Conservation (phyloP, 2,797 vertebrate genomes). For the Brotula barbata region DNA sequence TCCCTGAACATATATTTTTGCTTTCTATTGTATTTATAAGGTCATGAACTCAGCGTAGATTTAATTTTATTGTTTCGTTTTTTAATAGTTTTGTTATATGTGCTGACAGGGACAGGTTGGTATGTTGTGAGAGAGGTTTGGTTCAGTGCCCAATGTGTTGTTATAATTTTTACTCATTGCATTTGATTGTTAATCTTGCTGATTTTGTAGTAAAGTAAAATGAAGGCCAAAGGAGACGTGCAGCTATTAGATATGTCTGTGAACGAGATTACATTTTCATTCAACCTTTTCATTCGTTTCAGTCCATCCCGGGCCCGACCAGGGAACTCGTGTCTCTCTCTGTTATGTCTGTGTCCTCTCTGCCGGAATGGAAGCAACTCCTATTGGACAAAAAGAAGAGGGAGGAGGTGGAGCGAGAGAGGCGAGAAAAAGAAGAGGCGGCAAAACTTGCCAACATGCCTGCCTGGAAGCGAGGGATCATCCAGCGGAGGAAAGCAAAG, state of each 20-base stretch:
- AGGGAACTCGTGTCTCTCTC: slow-evolving; percentile 25
- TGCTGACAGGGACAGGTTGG: no score
- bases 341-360: slow-evolving; percentile 78
- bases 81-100: no score
- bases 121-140: no score
- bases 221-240: neutral
- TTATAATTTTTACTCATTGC: neutral
- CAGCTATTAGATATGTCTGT: neutral
- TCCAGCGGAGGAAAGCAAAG: slow-evolving; percentile 86
- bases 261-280: neutral
- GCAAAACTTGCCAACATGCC: slow-evolving; percentile 88
- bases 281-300: slow-evolving; percentile 11
- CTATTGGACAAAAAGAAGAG: slow-evolving; percentile 86
- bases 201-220: neutral
- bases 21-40: no score
- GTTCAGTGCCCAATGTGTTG: no score
- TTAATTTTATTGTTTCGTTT: no score
- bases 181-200: neutral
- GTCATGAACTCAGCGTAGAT: no score
- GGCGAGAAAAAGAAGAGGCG: slow-evolving; percentile 82
- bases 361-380: slow-evolving; percentile 91
- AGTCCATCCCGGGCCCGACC: slow-evolving; percentile 44
- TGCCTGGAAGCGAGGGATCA: slow-evolving; percentile 89
- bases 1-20: no score
- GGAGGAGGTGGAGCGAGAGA: slow-evolving; percentile 85